Evolutionary conservation across 2,797 vertebrate genomes (phyloP).

Genomic region (Neosalanx taihuensis): DNA sequence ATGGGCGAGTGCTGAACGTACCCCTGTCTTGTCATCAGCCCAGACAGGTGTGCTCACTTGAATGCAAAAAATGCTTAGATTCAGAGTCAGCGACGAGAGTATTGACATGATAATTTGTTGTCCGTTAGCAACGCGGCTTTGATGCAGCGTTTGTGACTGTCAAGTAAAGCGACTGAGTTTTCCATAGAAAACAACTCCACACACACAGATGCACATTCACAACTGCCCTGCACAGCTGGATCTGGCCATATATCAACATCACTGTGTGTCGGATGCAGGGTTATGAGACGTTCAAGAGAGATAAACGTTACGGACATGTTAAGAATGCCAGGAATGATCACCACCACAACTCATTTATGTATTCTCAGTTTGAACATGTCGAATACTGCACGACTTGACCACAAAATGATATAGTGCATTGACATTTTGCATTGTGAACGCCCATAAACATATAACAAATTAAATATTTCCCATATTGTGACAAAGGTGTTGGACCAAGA

Average conservation of each 20-base stretch:
- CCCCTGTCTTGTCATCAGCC: slow-evolving; percentile 26
- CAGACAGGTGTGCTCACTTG: slow-evolving; percentile 23
- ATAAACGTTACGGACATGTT: slow-evolving; percentile 36
- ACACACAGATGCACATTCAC: slow-evolving; percentile 13
- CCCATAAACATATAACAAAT: not conserved
- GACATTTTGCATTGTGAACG: not conserved
- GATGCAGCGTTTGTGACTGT: not conserved
- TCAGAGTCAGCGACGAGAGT: slow-evolving; percentile 4
- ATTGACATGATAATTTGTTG: slow-evolving; percentile 32
- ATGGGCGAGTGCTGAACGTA: slow-evolving; percentile 24
- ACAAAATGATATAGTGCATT: not conserved
- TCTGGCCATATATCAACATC: slow-evolving; percentile 33
- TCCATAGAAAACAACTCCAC: not conserved
- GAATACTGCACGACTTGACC: not conserved
- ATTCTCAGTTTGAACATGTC: not conserved
- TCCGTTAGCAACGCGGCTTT: slow-evolving; percentile 28
- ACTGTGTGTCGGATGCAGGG: slow-evolving; percentile 25
- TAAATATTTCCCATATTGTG: too few relatives aligned
- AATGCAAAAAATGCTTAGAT: slow-evolving; percentile 15
- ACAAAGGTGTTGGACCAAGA: not conserved
- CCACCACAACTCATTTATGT: slow-evolving; percentile 7
- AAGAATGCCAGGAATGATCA: slow-evolving; percentile 48
- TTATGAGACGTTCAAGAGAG: slow-evolving; percentile 44
- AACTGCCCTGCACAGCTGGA: slow-evolving; percentile 49
- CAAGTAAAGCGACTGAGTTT: not conserved